Base-by-base conservation (phyloP, 2,888 invertebrate species). In the Myathropa florea region DNA sequence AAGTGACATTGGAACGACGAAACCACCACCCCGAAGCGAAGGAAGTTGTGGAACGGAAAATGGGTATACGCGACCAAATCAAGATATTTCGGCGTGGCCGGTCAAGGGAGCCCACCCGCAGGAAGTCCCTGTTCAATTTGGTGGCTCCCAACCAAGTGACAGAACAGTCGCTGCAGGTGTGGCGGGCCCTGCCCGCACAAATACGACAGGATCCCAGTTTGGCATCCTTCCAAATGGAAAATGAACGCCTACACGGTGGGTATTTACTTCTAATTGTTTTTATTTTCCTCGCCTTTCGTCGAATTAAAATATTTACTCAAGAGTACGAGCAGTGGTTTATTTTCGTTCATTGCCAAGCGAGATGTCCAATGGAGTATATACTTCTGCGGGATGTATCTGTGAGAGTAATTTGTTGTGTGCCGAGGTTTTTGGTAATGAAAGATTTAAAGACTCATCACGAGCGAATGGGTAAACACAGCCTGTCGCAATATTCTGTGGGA, bases 151-250 rank as follows among this genome's bases (percentile, higher is more conserved):
- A 93, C 88, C 94, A 94, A 89, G 93, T 95, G 65, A 95, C 94
- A 0, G 94, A 95, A 9, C 94, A 94, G 28, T 94, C 94, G 23
- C 89, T 95, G 84, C 94, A 94, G 88, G 94, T 95, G 24, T 96
- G 95, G 95, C 92, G 94, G 68, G 94, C 94, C 64, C 91, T 96
- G 3, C 96, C 96, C 0, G 94, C 95, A 81, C 94, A 94, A 86
- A 95, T 96, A 90, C 94, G 95, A 81, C 93, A 94, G 88, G 95
- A 96, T 91, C 95, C 96, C 0, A 94, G 94, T 53, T 91, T 95
- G 91, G 95, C 94, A 23, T 94, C 94, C 0, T 95, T 95, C 90
- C 91, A 92, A 90, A 89, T 91, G 89, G 93, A 93, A 76, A 91
- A 93, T 64, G 92, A 93, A 63, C 90, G 92, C 18, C 89, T 93